Conservation (phyloP, 2,797 vertebrate genomes). For the Syngnathus rostellatus region DNA sequence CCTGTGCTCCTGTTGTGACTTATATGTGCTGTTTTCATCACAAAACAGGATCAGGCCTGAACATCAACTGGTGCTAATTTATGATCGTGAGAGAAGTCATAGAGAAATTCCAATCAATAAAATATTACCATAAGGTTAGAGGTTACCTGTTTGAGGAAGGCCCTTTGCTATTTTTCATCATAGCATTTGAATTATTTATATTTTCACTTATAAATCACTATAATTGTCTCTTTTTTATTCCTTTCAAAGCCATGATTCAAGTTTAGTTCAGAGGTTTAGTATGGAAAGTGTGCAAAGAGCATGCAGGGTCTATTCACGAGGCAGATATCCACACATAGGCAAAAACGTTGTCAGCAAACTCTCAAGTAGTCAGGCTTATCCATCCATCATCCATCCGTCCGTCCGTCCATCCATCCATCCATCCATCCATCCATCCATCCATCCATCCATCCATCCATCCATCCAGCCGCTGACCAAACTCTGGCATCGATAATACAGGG, state of each 20-base stretch:
- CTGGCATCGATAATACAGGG: too few species aligned
- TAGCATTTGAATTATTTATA: slow-evolving; percentile 11
- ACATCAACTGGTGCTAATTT: slow-evolving; percentile 61
- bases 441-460: too few species aligned
- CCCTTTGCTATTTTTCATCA: slow-evolving; percentile 1
- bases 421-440: too few species aligned
- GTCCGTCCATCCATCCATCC: too few species aligned
- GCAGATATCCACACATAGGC: slow-evolving; percentile 44
- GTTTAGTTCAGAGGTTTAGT: slow-evolving; percentile 15
- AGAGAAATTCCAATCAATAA: slow-evolving; percentile 62
- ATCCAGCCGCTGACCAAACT: too few species aligned
- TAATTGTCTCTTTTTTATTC: background rate
- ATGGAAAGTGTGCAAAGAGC: background rate
- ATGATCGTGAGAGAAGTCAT: slow-evolving; percentile 46
- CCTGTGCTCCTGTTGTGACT: slow-evolving; percentile 48
- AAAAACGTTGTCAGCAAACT: slow-evolving; percentile 45
- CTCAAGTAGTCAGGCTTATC: slow-evolving; percentile 28
- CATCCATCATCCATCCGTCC: too few species aligned
- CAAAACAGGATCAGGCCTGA: slow-evolving; percentile 45
- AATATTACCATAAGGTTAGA: slow-evolving; percentile 30
- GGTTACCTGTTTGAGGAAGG: slow-evolving; percentile 35
- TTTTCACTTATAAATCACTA: background rate
- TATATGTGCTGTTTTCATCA: slow-evolving; percentile 36
- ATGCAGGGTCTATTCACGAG: background rate
- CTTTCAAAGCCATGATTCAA: slow-evolving; percentile 12